Evolutionary conservation across 2,888 invertebrate species (phyloP), one percentile per base, ranked within the genome.

Genomic region (Aspidiotus destructor): DNA sequence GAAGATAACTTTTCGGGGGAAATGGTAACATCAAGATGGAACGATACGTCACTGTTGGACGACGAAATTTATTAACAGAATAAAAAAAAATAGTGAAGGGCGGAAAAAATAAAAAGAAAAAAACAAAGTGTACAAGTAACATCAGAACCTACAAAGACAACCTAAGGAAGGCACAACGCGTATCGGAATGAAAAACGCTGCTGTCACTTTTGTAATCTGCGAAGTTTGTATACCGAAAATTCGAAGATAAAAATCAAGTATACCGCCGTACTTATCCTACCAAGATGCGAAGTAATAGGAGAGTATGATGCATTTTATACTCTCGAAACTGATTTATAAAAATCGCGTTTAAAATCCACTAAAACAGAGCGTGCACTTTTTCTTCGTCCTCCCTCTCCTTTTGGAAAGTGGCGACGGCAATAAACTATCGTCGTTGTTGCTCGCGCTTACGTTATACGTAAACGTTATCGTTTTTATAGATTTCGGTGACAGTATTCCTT

Each of bases 291-390:
- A 48, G 48, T 48, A n/a, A 48, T 11, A 48, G 48, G n/a, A 48
- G 48, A 48, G n/a, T 48, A 13, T 48, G 48, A 48, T 48, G 48
- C 48, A 48, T 48, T 48, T 48, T 48, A n/a, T 48, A 6, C n/a
- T n/a, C 48, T 48, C 48, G 48, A 48, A 48, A 48, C 48, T 13
- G 48, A 48, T 48, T 48, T 48, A 48, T 48, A 48, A 48, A n/a
- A 48, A 48, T 48, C 48, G 48, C 48, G 48, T 48, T 48, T n/a
- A 48, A n/a, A 48, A 48, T 48, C 48, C 48, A 48, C 11, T 48
- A n/a, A 48, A 48, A 48, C 48, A n/a, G 48, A 13, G n/a, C n/a
- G n/a, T 48, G 48, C n/a, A 48, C 28, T 28, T 48, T 13, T n/a
- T 13, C 48, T 48, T 48, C 48, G 48, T n/a, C n/a, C 48, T 48